Base-by-base conservation (phyloP, 2,113 vertebrate genomes). In the Condylura cristata region DNA sequence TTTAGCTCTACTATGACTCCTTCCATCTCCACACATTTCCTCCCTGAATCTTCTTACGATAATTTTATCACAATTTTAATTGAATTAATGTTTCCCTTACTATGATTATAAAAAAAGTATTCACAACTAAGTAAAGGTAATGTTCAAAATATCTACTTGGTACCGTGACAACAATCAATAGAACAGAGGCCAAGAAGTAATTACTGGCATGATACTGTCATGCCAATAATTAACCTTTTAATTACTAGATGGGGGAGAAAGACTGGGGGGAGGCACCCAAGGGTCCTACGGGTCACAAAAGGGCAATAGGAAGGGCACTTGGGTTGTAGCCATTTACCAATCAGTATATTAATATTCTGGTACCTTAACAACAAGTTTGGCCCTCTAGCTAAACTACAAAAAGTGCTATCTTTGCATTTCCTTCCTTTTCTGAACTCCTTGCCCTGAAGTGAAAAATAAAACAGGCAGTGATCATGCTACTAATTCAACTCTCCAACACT, bases 81-180 rank as follows among this genome's bases (percentile, higher is more conserved):
- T 71, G 89, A 83, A 84, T 81, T 60, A 83, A 53, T 61, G 75
- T 89, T 81, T 86, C 70, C 14, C 93, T 71, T 71, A 86, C 72
- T 41, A 76, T 63, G n/a, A 79, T 16, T 80, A 80, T 63, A 0
- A 63, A 96, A 93, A 92, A 4, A 89, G 39, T 78, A 86, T 89
- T 89, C 26, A 86, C 17, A 93, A 82, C 63, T 86, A 93, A 89
- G 34, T 46, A 74, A 48, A 32, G 10, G 30, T 86, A 91, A 91
- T 72, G 12, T 84, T 92, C 53, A 80, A 90, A 90, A 96, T 87
- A 92, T 24, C 91, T 86, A 26, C 80, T 74, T 82, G 44, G 58
- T 89, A 83, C 48, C 9, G 37, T 84, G 32, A 95, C 3, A 76
- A 24, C 53, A 86, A 44, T 24, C 41, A 92, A 65, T 71, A 91